phyloP scores from a whole-genome alignment of 2,888 invertebrate species.

The Leuctra nigra region DNA sequence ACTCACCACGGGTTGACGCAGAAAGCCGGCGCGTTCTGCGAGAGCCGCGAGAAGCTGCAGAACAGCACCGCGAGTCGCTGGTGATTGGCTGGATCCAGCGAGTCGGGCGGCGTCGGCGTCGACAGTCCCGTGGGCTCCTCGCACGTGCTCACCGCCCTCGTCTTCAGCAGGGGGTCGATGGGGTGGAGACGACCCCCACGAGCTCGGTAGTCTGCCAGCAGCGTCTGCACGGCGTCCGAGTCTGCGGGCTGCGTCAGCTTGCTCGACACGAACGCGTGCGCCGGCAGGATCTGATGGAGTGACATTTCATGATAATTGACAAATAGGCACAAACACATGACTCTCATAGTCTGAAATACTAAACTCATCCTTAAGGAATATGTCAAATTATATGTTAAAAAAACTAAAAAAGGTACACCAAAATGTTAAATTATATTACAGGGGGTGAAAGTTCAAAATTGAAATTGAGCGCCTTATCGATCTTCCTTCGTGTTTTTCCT shows the following conservation, averaged over 20 bases:
- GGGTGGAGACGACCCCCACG: conserved; percentile 58
- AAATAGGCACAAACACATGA: too few species aligned
- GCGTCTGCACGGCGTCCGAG: conserved; percentile 57
- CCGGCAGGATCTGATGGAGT: conserved; percentile 43
- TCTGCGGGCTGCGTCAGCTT: conserved; percentile 62
- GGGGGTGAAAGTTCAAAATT: too few species aligned
- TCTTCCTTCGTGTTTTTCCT: too few species aligned
- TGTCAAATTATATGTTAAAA: too few species aligned
- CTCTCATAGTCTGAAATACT: too few species aligned
- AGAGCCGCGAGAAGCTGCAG: conserved; percentile 74
- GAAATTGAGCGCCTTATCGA: too few species aligned
- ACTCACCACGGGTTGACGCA: conserved; percentile 83
- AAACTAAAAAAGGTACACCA: too few species aligned
- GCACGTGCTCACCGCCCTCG: conserved; percentile 4
- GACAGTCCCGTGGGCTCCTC: neutral
- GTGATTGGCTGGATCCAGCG: conserved; percentile 71
- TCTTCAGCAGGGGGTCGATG: neutral
- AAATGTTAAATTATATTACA: too few species aligned
- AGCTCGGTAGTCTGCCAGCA: conserved; percentile 81
- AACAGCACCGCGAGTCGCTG: conserved; percentile 84
- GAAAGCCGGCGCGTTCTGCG: conserved; percentile 74
- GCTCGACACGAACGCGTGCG: conserved; percentile 66
- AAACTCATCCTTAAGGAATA: too few species aligned
- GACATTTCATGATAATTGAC: too few species aligned
- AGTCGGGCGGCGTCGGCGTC: conserved; percentile 45